A percentile compares a stretch with the other conserved stretches of the same genome.
phyloP scores from a whole-genome alignment of 2,888 invertebrate species.

The Aplocera efformata region DNA sequence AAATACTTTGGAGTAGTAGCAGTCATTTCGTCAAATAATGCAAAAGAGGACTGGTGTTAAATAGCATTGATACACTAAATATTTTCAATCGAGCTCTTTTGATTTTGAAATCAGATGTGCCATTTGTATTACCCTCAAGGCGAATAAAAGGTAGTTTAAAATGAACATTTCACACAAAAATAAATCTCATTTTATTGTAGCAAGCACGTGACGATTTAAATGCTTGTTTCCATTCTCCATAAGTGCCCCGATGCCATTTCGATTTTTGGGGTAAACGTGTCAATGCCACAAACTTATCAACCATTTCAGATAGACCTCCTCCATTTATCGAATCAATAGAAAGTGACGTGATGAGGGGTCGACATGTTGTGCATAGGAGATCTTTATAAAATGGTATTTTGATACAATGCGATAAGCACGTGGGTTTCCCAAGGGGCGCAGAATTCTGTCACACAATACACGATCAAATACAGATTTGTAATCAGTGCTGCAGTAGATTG shows the following conservation, averaged over 20 bases:
- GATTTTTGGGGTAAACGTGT: constrained; percentile 57
- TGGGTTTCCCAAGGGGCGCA: constrained; percentile 46
- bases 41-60: too few relatives aligned
- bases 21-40: too few relatives aligned
- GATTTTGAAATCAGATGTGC: too few relatives aligned
- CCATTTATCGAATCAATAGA: constrained; percentile 5
- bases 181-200: constrained; percentile 34
- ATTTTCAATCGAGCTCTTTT: too few relatives aligned
- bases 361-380: constrained; percentile 16
- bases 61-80: too few relatives aligned
- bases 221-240: constrained; percentile 54
- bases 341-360: not conserved
- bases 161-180: constrained; percentile 1
- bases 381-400: constrained; percentile 36
- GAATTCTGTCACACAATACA: constrained; percentile 10
- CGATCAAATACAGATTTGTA: not conserved
- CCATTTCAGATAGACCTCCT: constrained; percentile 39
- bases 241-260: constrained; percentile 47
- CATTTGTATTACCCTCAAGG: too few relatives aligned
- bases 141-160: not conserved
- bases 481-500: too few relatives aligned
- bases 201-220: constrained; percentile 52
- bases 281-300: constrained; percentile 38
- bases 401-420: constrained; percentile 47
- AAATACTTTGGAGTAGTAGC: too few relatives aligned